These are phyloP conservation scores for Petaurus breviceps DNA, from an alignment of 2,113 vertebrate species.

Conservation along the genomic window DNA sequence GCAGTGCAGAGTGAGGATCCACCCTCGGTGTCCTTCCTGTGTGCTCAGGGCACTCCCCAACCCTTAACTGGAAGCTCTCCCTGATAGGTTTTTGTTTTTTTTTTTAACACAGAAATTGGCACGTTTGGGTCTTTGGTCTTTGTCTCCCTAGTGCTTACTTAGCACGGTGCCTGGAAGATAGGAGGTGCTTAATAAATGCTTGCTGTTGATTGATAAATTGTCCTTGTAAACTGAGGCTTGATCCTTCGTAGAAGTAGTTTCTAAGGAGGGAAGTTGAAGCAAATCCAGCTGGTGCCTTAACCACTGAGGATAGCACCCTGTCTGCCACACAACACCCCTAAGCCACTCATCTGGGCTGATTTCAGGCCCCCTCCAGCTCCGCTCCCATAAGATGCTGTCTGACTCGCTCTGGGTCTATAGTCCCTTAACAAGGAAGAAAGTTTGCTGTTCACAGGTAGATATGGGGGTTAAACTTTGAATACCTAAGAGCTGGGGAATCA, in stretches of 20 bases:
- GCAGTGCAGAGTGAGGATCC: neutral
- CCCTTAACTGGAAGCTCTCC: neutral
- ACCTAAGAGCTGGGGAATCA: neutral
- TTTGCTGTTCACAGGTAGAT: neutral
- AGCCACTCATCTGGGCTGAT: neutral
- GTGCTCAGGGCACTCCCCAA: neutral
- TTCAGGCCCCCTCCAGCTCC: neutral
- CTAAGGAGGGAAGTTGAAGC: constrained; percentile 51
- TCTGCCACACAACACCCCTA: neutral
- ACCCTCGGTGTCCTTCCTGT: neutral
- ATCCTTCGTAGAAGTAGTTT: constrained; percentile 4
- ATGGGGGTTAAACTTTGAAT: neutral
- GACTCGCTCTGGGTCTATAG: neutral
- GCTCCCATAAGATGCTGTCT: neutral
- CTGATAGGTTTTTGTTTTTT: neutral
- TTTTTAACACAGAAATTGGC: neutral
- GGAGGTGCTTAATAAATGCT: neutral
- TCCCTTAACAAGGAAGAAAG: neutral
- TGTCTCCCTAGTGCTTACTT: neutral
- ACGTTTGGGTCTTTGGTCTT: neutral
- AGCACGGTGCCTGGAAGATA: neutral
- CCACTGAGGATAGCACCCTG: neutral
- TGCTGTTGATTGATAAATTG: neutral
- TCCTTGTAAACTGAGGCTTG: neutral
- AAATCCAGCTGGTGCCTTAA: neutral